Percentiles rank a stretch among this genome's conserved stretches.
These are phyloP conservation scores for Microcebus griseorufus DNA, from an alignment of 2,113 vertebrate species.

Conservation along the genomic window DNA sequence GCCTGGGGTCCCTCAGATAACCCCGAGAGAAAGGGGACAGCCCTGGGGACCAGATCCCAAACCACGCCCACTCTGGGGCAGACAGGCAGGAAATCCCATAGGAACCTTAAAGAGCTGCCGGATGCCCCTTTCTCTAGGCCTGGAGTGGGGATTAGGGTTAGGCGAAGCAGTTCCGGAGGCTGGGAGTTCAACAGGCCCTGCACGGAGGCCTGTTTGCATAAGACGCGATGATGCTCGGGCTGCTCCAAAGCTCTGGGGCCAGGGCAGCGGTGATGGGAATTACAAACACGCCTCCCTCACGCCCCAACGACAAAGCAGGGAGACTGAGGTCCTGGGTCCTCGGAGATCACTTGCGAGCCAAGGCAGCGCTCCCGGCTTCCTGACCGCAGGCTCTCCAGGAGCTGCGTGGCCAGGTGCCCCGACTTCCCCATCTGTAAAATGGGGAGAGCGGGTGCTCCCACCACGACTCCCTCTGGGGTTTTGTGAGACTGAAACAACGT, in stretches of 20 bases:
- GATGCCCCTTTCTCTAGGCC: not conserved
- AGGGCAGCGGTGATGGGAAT: rapidly evolving
- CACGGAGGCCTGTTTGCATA: not conserved
- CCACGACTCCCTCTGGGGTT: not conserved
- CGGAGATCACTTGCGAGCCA: rapidly evolving
- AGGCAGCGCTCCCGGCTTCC: not conserved
- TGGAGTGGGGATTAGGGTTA: not conserved
- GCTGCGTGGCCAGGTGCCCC: not conserved
- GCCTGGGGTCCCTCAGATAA: not conserved
- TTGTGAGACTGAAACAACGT: rapidly evolving
- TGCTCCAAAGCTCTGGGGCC: not conserved
- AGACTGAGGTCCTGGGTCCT: not conserved
- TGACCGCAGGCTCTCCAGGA: no score
- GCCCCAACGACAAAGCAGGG: not conserved
- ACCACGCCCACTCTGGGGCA: not conserved
- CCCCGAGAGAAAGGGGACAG: not conserved
- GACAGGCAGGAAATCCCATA: not conserved
- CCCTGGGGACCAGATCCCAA: not conserved
- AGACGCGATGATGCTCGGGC: no score
- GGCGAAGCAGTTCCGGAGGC: not conserved
- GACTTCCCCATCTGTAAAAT: not conserved
- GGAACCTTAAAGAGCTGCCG: not conserved
- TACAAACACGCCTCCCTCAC: not conserved
- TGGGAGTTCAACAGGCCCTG: not conserved
- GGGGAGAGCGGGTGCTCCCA: not conserved